Base-by-base conservation (phyloP, 2,888 invertebrate genomes). In the Hofmannophila pseudospretella region DNA sequence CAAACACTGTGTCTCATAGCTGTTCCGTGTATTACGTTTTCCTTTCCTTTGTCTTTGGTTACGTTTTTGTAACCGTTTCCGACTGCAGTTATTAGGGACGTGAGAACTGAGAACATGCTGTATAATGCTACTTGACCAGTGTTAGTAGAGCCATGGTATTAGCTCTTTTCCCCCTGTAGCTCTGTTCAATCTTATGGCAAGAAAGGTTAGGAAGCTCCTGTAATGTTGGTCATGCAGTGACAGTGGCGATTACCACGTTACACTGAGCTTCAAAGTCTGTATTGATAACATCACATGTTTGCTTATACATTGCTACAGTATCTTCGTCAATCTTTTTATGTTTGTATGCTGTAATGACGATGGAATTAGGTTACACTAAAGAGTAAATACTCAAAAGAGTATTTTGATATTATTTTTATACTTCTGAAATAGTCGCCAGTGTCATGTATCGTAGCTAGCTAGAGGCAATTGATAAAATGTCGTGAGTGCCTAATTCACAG, bases 51-150 rank as follows among this genome's bases (percentile, higher is more conserved):
- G 82, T 81, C 69, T 75, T 61, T 62, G 58, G 53, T 66, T 77
- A 58, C 58, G 77, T 81, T 84, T 82, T 82, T 85, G 80, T 80
- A 75, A 76, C 64, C 60, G 64, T 79, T 82, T 82, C 82, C 82
- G 80, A 80, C 71, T 67, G 62, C 58, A 59, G 67, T 72, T 79
- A 84, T 79, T 84, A 84, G 62, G 82, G 72, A 86, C 84, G 84
- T 86, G 85, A 69, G 85, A 85, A 82, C 56, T 86, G 85, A 69
- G 85, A 85, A 82, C 56, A 54, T 43, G 45, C 41, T 34, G 42
- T 49, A 49, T 49, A 55, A 53, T 54, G 64, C 59, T 23, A 23
- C 23, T 23, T n/a, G 12, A 28, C 28, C 28, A 28, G 8, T 28
- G 2, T 28, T 12, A 3, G 12, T 9, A 2, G 28, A 28, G 12